These are phyloP conservation scores for Dysidea cf. avara DNA, from an alignment of 37 sponge, comb jelly and placozoan species.

Conservation along the genomic window DNA sequence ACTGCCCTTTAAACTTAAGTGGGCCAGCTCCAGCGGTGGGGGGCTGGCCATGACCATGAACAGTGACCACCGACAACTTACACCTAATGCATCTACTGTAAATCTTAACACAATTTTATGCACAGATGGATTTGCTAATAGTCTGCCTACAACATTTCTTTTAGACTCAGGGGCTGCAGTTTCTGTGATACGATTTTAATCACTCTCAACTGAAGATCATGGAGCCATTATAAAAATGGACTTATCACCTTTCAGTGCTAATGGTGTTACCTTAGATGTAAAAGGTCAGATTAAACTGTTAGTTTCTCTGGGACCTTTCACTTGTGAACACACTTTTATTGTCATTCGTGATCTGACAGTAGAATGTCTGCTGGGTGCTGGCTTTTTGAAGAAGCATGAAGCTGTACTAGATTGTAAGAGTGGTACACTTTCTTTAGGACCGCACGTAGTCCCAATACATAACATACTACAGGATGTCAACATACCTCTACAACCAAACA, in stretches of 20 bases:
- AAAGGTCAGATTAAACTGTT: slow-evolving; percentile 1
- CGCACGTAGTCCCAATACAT: too few relatives aligned
- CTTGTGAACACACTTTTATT: background rate
- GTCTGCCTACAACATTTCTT: too few relatives aligned
- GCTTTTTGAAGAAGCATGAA: slow-evolving; percentile 4
- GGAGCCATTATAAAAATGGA: background rate
- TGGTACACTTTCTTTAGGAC: too few relatives aligned
- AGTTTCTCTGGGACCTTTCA: slow-evolving; percentile 10
- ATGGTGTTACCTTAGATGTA: slow-evolving; percentile 13
- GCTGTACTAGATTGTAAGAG: too few relatives aligned
- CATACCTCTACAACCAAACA: too few relatives aligned
- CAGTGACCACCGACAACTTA: background rate
- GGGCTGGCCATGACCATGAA: slow-evolving; percentile 1
- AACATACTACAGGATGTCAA: too few relatives aligned
- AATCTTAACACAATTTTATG: background rate
- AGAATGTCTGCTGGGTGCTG: slow-evolving; percentile 17
- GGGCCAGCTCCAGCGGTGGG: slow-evolving; percentile 14
- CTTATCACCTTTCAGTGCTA: too few relatives aligned
- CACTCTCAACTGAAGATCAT: too few relatives aligned
- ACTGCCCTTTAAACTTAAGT: slow-evolving; percentile 27
- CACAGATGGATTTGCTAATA: background rate
- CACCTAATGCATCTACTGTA: background rate
- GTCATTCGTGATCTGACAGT: slow-evolving; percentile 1
- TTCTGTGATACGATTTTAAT: too few relatives aligned
- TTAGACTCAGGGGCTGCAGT: slow-evolving; percentile 25